A percentile compares a stretch with the other conserved stretches of the same genome.
These are phyloP conservation scores for Hystrix brachyura DNA, from an alignment of 2,113 vertebrate genomes.

Conservation along the genomic window DNA sequence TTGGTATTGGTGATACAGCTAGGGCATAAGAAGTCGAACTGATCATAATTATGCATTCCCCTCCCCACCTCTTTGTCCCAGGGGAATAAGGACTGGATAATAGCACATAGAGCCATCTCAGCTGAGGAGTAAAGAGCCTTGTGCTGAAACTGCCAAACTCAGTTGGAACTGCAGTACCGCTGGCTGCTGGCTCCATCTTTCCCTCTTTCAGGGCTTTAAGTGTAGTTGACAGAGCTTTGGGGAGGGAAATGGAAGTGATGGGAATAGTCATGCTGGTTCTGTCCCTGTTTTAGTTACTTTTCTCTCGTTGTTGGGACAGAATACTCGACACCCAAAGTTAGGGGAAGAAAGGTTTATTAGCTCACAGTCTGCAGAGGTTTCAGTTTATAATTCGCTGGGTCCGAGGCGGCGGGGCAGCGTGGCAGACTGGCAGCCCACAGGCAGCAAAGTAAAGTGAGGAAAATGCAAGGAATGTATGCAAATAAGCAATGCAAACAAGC, in stretches of 20 bases:
- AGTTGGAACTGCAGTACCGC: not conserved
- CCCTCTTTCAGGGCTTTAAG: not conserved
- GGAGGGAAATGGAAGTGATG: not conserved
- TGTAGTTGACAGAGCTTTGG: not conserved
- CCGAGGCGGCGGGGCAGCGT: no score
- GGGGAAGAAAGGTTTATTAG: no score
- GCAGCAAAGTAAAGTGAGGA: no score
- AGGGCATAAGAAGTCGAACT: slow-evolving; percentile 25
- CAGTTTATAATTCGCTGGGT: no score
- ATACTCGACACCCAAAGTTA: no score
- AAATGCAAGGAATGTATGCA: no score
- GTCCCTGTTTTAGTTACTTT: no score
- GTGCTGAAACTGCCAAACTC: not conserved
- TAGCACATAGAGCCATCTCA: not conserved
- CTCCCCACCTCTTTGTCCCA: not conserved
- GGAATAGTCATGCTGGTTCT: not conserved
- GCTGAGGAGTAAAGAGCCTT: not conserved
- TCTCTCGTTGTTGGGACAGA: no score
- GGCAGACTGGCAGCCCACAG: no score
- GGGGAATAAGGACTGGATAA: not conserved
- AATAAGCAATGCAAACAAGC: no score
- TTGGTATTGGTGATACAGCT: not conserved
- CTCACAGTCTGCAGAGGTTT: no score
- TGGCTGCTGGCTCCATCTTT: not conserved
- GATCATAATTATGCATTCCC: not conserved